Evolutionary conservation across 2,888 invertebrate genomes (phyloP).

Genomic region (Caenorhabditis panamensis): DNA sequence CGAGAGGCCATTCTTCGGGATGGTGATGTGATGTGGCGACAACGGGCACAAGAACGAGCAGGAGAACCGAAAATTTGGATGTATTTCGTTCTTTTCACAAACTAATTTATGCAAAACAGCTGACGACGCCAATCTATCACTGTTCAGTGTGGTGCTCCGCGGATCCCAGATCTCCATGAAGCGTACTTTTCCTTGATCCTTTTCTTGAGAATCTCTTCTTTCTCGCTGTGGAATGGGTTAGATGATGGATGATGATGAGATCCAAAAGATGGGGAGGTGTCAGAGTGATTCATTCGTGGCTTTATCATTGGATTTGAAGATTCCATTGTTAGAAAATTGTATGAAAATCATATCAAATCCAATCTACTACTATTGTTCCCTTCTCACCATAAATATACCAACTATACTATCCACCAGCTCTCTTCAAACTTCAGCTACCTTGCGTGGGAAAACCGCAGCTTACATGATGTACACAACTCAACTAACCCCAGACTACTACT

Average conservation of each 20-base stretch:
- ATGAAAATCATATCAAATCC: not conserved
- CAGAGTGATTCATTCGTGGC: constrained; percentile 8
- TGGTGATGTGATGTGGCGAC: constrained; percentile 5
- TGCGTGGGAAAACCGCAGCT: not conserved
- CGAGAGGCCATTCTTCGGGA: not conserved
- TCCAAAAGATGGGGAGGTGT: no score
- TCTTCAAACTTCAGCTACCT: not conserved
- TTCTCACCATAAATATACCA: no score
- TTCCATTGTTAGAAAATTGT: no score
- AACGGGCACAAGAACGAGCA: not conserved
- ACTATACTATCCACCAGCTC: not conserved
- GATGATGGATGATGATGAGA: not conserved
- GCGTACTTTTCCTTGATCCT: constrained; percentile 9
- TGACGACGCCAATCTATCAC: constrained; percentile 24
- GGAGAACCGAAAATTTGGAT: not conserved
- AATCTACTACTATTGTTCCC: no score
- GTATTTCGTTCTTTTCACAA: not conserved
- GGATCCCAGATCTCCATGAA: not conserved
- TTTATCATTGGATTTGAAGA: not conserved
- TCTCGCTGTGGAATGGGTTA: not conserved
- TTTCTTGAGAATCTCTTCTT: not conserved
- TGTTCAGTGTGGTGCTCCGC: not conserved
- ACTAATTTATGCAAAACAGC: constrained; percentile 56
- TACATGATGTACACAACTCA: not conserved
- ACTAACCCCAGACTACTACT: not conserved